Base-by-base conservation (phyloP, 1,140 invertebrate species). In the Zaprionus nigranus region DNA sequence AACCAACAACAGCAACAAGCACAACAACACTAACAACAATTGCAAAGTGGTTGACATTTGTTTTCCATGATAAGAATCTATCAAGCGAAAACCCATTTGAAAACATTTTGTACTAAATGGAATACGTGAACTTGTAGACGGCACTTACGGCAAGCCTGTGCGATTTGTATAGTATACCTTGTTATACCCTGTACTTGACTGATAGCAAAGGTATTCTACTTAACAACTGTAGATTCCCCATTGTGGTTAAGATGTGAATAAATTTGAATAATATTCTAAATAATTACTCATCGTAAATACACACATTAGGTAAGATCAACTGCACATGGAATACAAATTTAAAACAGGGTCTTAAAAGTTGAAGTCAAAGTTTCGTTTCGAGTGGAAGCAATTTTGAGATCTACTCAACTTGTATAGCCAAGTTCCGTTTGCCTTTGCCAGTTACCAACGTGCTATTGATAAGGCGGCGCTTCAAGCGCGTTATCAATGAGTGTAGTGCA, bases 61-160 rank as follows among this genome's bases (percentile, higher is more conserved):
- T 77, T 81, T 79, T 75, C 67, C 70, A 59, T 68, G 84, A 88
- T 88, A 88, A 88, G 81, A 88, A 75, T 73, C 78, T 84, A 75
- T 74, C 80, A 61, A 20, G 28, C 51, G 11, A 78, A 66, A 59
- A 20, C 17, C 40, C 30, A 59, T 36, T 58, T 36, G 12, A 57
- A 30, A 60, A 26, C 20, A 60, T 5, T 22, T 57, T 40, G 22
- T 65, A 65, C 20, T 20, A 51, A 40, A 46, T 30, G 51, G 62
- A 81, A 61, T 88, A 88, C 83, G 83, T 83, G 78, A 82, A 88
- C 69, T 63, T 84, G 80, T 75, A 84, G 81, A 88, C 84, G 85
- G 84, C 77, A 79, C 71, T 67, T 22, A 58, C n/a, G 66, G 40
- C 7, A 67, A 62, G n/a, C 40, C 53, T 24, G 28, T 34, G 15